Conservation (phyloP, 2,888 invertebrate genomes). For the Lepidochrysops patricia region DNA sequence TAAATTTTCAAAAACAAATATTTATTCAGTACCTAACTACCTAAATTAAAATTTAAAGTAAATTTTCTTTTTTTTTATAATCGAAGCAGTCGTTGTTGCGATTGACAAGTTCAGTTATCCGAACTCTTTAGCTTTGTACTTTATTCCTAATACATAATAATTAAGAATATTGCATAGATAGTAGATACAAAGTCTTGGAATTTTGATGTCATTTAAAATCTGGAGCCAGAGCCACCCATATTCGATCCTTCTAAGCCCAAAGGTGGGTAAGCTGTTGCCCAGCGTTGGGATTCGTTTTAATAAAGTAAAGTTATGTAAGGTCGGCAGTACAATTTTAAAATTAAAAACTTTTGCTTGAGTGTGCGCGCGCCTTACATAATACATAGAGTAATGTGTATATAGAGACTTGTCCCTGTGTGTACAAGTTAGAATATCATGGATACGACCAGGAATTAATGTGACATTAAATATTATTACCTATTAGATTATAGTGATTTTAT, state of each 20-base stretch:
- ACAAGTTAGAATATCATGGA: conserved; percentile 29
- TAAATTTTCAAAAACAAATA: too few relatives aligned
- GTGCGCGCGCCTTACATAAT: conserved; percentile 17
- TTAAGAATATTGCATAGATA: too few relatives aligned
- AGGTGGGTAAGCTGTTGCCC: background rate
- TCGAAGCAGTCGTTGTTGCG: too few relatives aligned
- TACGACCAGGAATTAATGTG: conserved; percentile 8
- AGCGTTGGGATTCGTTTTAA: conserved; percentile 4
- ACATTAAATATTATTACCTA: background rate
- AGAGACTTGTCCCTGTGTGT: conserved; percentile 26
- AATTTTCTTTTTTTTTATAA: too few relatives aligned
- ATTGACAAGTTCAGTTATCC: too few relatives aligned
- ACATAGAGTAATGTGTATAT: conserved; percentile 9
- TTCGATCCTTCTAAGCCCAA: background rate
- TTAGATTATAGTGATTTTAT: too few relatives aligned
- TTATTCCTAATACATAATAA: too few relatives aligned
- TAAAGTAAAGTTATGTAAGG: conserved; percentile 5
- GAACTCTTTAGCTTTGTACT: too few relatives aligned
- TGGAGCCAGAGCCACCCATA: background rate
- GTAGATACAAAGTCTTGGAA: too few relatives aligned
- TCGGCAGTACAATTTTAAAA: conserved; percentile 45
- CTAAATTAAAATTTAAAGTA: too few relatives aligned
- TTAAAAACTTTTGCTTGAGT: conserved; percentile 45
- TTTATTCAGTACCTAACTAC: too few relatives aligned
- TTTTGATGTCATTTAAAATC: too few relatives aligned